These are phyloP conservation scores for Erebia aethiops DNA, from an alignment of 2,888 invertebrate genomes.

Conservation along the genomic window DNA sequence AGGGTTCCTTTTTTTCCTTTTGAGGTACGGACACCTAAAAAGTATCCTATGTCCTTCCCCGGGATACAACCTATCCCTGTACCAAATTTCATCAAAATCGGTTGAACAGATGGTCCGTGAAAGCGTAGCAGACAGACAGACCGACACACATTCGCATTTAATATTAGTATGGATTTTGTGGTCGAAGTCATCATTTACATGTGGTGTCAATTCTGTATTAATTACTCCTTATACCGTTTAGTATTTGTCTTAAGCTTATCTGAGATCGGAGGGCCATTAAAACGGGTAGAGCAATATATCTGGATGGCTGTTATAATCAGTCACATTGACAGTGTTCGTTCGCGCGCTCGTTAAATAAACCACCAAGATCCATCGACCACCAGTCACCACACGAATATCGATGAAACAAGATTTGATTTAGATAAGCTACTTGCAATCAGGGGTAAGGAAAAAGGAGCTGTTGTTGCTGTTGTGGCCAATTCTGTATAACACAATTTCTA, in stretches of 20 bases:
- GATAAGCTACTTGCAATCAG: neutral
- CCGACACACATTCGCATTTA: too few relatives aligned
- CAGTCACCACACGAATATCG: neutral
- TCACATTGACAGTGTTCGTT: conserved; percentile 49
- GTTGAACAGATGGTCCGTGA: too few relatives aligned
- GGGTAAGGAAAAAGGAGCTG: neutral
- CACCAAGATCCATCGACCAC: conserved; percentile 1
- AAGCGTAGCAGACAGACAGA: too few relatives aligned
- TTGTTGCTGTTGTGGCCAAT: neutral
- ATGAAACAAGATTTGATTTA: neutral
- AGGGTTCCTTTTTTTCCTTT: too few relatives aligned
- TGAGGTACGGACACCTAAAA: too few relatives aligned
- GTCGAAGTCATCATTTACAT: neutral
- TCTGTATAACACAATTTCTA: too few relatives aligned
- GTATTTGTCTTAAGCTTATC: conserved; percentile 44
- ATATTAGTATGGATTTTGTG: too few relatives aligned
- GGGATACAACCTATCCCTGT: too few relatives aligned
- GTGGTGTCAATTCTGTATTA: conserved; percentile 30
- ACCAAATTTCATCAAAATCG: too few relatives aligned
- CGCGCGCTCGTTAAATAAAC: conserved; percentile 28
- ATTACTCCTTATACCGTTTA: conserved; percentile 30
- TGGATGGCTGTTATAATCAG: conserved; percentile 46
- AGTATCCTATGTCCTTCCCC: too few relatives aligned
- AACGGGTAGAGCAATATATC: conserved; percentile 48
- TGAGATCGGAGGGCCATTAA: conserved; percentile 49